These are phyloP conservation scores for Furnarius figulus DNA, from an alignment of 2,113 vertebrate species.

Conservation along the genomic window DNA sequence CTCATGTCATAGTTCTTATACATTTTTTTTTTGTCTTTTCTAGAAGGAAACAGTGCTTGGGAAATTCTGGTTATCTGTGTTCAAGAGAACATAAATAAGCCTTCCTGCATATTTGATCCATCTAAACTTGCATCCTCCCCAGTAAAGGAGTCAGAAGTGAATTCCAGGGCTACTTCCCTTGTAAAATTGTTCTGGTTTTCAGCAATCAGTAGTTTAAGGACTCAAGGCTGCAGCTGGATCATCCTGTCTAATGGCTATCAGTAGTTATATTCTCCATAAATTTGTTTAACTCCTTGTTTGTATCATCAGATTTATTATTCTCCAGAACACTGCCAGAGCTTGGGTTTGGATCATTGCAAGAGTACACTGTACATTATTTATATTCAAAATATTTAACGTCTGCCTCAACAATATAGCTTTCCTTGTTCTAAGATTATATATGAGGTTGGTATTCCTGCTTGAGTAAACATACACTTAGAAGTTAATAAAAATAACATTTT, in stretches of 20 bases:
- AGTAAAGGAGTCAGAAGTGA: background rate
- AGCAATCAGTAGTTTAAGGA: background rate
- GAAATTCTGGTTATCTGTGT: background rate
- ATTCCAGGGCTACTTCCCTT: background rate
- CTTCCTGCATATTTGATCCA: background rate
- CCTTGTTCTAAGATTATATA: background rate
- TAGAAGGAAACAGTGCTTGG: background rate
- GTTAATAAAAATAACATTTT: slow-evolving; percentile 19
- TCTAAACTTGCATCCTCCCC: background rate
- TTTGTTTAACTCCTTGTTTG: background rate
- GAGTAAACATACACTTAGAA: background rate
- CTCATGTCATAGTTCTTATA: background rate
- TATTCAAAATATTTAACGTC: slow-evolving; percentile 13
- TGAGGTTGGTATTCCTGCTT: background rate
- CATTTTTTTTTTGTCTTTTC: background rate
- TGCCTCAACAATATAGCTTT: background rate
- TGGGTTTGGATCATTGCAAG: background rate
- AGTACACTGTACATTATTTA: background rate
- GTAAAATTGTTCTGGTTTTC: background rate
- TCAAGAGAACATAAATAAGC: background rate
- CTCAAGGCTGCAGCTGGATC: background rate
- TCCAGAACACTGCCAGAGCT: background rate
- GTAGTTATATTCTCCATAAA: background rate
- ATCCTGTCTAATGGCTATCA: background rate
- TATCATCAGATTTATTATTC: background rate